Evolutionary conservation across 2,113 vertebrate species (phyloP).

Genomic region (Sylvia atricapilla): DNA sequence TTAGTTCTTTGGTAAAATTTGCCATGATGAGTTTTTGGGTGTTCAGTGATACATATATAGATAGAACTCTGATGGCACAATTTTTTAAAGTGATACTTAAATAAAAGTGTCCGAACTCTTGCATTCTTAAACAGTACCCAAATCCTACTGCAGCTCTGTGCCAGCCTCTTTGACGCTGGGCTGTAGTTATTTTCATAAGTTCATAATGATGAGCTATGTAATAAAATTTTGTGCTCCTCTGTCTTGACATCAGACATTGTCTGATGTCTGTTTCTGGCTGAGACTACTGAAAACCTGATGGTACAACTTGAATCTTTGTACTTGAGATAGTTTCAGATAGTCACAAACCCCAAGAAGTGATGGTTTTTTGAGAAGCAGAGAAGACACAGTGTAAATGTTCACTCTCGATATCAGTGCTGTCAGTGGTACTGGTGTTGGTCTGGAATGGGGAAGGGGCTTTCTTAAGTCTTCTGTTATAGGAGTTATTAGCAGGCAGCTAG

Average conservation of each 20-base stretch:
- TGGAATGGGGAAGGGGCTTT: background rate
- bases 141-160: background rate
- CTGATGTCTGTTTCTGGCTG: background rate
- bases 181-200: background rate
- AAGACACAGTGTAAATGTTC: background rate
- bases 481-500: background rate
- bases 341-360: background rate
- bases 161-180: background rate
- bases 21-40: background rate
- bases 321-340: background rate
- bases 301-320: accelerated
- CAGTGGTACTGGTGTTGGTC: background rate
- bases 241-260: background rate
- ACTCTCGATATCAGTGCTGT: accelerated
- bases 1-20: background rate
- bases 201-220: background rate
- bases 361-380: background rate
- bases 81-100: background rate
- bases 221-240: background rate
- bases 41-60: accelerated
- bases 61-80: background rate
- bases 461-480: accelerated
- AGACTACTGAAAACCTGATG: background rate
- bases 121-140: background rate
- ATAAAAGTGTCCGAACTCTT: background rate